phyloP scores from a whole-genome alignment of 2,888 invertebrate genomes.

The Leucozona laternaria region DNA sequence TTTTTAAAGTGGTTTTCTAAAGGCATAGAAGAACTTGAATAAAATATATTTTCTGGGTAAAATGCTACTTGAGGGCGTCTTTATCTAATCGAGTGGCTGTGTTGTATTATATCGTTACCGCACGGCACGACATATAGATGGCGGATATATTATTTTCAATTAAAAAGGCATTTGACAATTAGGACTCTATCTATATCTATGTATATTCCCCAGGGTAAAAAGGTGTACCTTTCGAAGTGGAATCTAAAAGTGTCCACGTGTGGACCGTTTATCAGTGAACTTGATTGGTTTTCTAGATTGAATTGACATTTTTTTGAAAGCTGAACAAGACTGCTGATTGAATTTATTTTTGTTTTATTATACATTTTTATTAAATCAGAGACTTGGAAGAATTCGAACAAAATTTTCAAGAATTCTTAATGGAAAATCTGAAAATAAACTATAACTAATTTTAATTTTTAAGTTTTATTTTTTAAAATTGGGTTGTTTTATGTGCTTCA shows the following conservation, averaged over 20 bases:
- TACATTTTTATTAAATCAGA: not conserved
- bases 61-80: constrained; percentile 18
- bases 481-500: not conserved
- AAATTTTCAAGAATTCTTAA: not conserved
- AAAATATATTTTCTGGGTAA: not conserved
- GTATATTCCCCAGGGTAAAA: constrained; percentile 41
- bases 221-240: not conserved
- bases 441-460: not conserved
- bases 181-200: constrained; percentile 12
- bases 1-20: constrained; percentile 62
- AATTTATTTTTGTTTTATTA: constrained; percentile 1
- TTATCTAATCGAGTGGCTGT: constrained; percentile 62
- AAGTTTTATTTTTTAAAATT: not conserved
- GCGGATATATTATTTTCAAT: constrained; percentile 71
- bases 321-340: constrained; percentile 2
- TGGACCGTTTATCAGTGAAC: constrained; percentile 56
- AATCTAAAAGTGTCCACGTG: constrained; percentile 54
- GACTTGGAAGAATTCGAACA: not conserved
- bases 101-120: constrained; percentile 54
- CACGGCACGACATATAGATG: constrained; percentile 2
- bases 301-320: constrained; percentile 36
- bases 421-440: not conserved
- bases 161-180: constrained; percentile 74
- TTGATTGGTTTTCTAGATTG: constrained; percentile 52
- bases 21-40: constrained; percentile 18